Evolutionary conservation across 2,797 vertebrate species (phyloP).

Genomic region (Telmatherina bonti): DNA sequence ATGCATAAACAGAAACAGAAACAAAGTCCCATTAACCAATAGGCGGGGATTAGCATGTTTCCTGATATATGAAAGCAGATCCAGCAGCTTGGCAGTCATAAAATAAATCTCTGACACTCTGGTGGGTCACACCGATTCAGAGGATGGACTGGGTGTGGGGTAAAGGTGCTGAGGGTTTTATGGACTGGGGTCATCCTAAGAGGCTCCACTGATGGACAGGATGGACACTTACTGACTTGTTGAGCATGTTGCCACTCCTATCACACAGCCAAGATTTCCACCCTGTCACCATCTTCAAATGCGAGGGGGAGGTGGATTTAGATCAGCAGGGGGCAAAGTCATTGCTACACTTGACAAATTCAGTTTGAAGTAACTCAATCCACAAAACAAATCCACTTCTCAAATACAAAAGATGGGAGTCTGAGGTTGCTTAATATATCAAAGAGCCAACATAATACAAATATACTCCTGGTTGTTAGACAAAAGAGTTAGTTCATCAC

Average conservation of each 20-base stretch:
- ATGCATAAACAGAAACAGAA: slow-evolving; percentile 13
- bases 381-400: background rate
- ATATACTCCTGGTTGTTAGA: slow-evolving; percentile 2
- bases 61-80: slow-evolving; percentile 4
- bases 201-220: slow-evolving; percentile 49
- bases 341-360: background rate
- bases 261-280: slow-evolving; percentile 3
- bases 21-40: background rate
- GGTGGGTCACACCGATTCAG: slow-evolving; percentile 31
- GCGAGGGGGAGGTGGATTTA: slow-evolving; percentile 1
- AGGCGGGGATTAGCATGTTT: background rate
- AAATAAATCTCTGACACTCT: slow-evolving; percentile 6
- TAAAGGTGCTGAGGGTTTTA: slow-evolving; percentile 64
- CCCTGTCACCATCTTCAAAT: background rate
- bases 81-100: background rate
- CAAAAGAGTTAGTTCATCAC: too few species aligned
- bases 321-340: background rate
- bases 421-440: background rate
- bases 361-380: background rate
- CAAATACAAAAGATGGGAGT: background rate
- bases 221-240: slow-evolving; percentile 50
- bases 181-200: slow-evolving; percentile 44
- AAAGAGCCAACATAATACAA: background rate
- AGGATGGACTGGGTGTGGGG: slow-evolving; percentile 55
- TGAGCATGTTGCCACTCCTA: slow-evolving; percentile 31